Evolutionary conservation across 2,888 invertebrate species (phyloP), one percentile per base, ranked within the genome.

Genomic region (Chloroclysta siterata): DNA sequence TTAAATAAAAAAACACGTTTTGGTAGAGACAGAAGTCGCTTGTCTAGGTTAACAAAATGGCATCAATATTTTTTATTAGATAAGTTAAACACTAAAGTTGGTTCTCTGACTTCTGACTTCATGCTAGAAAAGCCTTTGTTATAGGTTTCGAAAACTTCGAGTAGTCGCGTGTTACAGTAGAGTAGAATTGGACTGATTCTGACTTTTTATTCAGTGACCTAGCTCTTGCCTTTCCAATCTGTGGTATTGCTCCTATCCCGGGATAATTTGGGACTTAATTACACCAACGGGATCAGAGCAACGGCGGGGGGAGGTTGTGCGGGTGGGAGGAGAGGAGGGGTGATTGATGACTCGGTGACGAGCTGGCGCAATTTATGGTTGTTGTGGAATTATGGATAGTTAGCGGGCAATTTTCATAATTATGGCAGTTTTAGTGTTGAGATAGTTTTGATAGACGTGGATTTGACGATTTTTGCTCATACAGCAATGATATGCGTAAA

Each of bases 221-320:
- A 65, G 44, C 60, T 56, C 28, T 46, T 50, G 13, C 10, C 28
- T 14, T 5, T 28, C 10, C 50, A 53, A 54, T 57, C 61, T 47
- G 58, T 22, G 47, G 48, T 56, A 61, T 56, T 57, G 44, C 64
- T 51, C 8, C 53, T 33, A 54, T 56, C 69, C 67, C 66, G 66
- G 80, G 76, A 82, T 82, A 76, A 80, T 82, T 79, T 75, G 80
- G 72, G 74, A 79, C 82, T 81, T 84, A 84, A 84, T 84, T 84
- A 84, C 80, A 74, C 46, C 69, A 54, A 42, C 52, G 65, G 62
- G 65, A 65, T 65, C 53, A 60, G 13, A 50, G 17, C 46, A 42
- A 50, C 15, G 44, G 44, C 33, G 63, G 72, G 60, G 70, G 50
- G 68, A 22, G 58, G 56, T 46, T 57, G 53, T 52, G 42, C 63